phyloP scores from a whole-genome alignment of 2,888 invertebrate species.

The Dryomyza anilis region DNA sequence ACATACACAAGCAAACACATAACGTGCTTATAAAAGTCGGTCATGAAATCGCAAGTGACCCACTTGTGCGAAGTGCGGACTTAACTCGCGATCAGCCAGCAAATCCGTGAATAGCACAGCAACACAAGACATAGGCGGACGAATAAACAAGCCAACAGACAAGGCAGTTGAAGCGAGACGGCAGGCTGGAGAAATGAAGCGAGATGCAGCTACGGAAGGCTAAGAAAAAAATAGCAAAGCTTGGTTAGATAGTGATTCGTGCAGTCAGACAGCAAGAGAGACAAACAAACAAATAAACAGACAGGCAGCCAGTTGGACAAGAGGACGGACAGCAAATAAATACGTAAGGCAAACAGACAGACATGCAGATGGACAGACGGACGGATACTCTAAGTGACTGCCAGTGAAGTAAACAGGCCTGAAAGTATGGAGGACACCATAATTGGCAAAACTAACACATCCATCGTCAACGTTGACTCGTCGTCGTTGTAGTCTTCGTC shows the following conservation, averaged over 20 bases:
- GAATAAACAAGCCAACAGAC: neutral
- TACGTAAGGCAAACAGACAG: neutral
- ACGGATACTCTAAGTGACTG: neutral
- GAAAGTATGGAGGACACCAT: slow-evolving; percentile 39
- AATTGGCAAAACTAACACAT: slow-evolving; percentile 40
- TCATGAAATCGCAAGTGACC: slow-evolving; percentile 50
- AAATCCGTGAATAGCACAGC: slow-evolving; percentile 15
- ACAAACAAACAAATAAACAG: neutral
- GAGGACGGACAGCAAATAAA: neutral
- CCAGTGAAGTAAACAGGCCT: slow-evolving; percentile 17
- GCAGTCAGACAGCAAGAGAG: neutral
- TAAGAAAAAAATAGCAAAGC: neutral
- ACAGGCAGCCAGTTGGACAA: too few relatives aligned
- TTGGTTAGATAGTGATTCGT: neutral
- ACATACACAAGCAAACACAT: neutral
- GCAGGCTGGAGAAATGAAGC: neutral
- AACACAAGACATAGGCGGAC: neutral
- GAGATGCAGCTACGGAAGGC: neutral
- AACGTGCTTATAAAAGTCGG: slow-evolving; percentile 38
- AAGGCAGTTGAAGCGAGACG: slow-evolving; percentile 5
- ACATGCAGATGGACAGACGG: neutral
- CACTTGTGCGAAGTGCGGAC: slow-evolving; percentile 33
- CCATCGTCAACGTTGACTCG: neutral
- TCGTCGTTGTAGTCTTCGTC: neutral
- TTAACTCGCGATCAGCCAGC: slow-evolving; percentile 21